Base-by-base conservation (phyloP, 2,888 invertebrate genomes). In the Corbicula japonica region DNA sequence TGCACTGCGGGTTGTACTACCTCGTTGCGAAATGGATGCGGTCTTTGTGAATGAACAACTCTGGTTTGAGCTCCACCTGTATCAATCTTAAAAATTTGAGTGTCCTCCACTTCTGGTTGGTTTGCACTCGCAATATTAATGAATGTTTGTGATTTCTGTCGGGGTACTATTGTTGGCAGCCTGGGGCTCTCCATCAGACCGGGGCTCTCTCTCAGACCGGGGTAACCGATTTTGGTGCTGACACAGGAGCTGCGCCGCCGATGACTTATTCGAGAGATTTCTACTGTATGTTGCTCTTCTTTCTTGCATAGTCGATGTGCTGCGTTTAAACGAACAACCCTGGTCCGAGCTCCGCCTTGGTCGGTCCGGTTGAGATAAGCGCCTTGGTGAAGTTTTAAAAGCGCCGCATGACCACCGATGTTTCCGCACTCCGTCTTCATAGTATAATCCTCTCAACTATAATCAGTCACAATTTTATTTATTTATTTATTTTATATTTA, bases 401-500 rank as follows among this genome's bases (percentile, higher is more conserved):
- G 21, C 15, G 58, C 69, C 4, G 44, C 34, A 18, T 69, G 56
- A 18, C 69, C 69, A 21, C 46, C 69, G 8, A 30, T 38, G 15
- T 44, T 69, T 28, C 69, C 69, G n/a, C 46, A 10, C 46, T 69
- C 69, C 15, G 58, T 32, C 15, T 56, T 56, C 69, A 69, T 69
- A 21, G 18, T 61, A 12, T 8, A 35, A 28, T 52, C 28, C 18
- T n/a, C n/a, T n/a, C n/a, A n/a, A n/a, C n/a, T n/a, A n/a, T n/a
- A n/a, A n/a, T n/a, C n/a, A n/a, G n/a, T n/a, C n/a, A n/a, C n/a
- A n/a, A n/a, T n/a, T n/a, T n/a, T n/a, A n/a, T n/a, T n/a, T n/a
- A n/a, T n/a, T n/a, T n/a, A n/a, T n/a, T n/a, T n/a, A n/a, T n/a
- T n/a, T n/a, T n/a, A n/a, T n/a, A n/a, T n/a, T n/a, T n/a, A n/a